Conservation (phyloP, 2,797 vertebrate genomes). For the Thripadectes ignobilis region DNA sequence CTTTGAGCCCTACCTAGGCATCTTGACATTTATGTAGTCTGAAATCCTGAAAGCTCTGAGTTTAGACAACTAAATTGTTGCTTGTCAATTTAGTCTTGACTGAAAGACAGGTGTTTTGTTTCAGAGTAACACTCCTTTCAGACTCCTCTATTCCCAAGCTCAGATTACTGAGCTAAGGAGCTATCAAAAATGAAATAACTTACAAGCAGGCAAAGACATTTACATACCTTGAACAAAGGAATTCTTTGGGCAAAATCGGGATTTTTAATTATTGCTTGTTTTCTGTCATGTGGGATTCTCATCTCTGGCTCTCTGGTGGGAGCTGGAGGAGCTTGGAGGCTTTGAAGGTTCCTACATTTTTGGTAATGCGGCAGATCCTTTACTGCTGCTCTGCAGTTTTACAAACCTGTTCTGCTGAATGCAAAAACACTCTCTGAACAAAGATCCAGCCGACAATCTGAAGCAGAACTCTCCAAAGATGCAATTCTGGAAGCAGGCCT, state of each 20-base stretch:
- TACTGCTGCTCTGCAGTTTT: not conserved
- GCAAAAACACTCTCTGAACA: not conserved
- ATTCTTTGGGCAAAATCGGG: slow-evolving; percentile 38
- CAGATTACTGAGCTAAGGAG: slow-evolving; percentile 51
- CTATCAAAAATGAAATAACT: slow-evolving; percentile 32
- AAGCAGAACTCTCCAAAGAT: not conserved
- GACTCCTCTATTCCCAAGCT: slow-evolving; percentile 67
- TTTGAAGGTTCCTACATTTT: not conserved
- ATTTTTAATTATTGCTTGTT: slow-evolving; percentile 54
- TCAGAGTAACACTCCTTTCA: slow-evolving; percentile 75
- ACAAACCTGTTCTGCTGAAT: not conserved
- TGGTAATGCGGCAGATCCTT: not conserved
- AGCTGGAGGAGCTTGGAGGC: slow-evolving; percentile 1
- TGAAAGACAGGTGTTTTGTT: slow-evolving; percentile 82
- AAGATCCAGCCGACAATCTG: not conserved
- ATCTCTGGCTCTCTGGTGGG: slow-evolving; percentile 8
- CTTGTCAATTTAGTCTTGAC: slow-evolving; percentile 78
- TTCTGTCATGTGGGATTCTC: slow-evolving; percentile 46
- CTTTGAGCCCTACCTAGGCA: slow-evolving; percentile 78
- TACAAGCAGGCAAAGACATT: not conserved
- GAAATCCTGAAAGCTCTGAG: slow-evolving; percentile 79
- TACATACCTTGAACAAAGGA: slow-evolving; percentile 50
- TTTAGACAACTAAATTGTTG: slow-evolving; percentile 84
- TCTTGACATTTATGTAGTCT: slow-evolving; percentile 78
- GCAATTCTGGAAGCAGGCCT: not conserved